Evolutionary conservation across 2,797 vertebrate species (phyloP).

Genomic region (Erethizon dorsatum): DNA sequence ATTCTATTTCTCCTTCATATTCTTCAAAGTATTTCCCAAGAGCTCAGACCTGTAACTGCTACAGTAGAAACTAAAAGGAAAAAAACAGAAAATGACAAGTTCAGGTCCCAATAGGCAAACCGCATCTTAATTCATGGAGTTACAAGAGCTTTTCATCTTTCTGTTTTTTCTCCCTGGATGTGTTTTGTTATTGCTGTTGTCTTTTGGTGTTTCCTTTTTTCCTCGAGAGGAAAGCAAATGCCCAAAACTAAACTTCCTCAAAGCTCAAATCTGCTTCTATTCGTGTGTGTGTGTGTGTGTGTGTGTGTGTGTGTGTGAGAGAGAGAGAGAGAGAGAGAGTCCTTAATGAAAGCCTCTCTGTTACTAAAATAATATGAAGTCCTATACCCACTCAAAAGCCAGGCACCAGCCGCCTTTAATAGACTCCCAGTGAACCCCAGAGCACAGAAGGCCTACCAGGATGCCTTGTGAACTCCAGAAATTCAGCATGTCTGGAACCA

Average conservation of each 20-base stretch:
- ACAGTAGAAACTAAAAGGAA: conserved; percentile 46
- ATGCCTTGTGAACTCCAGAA: not conserved
- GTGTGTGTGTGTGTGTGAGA: not conserved
- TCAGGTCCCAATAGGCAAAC: conserved; percentile 6
- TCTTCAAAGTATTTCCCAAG: conserved; percentile 65
- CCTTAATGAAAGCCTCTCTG: not conserved
- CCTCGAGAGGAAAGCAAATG: not conserved
- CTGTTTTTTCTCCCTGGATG: not conserved
- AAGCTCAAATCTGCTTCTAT: conserved; percentile 24
- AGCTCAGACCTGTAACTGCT: conserved; percentile 48
- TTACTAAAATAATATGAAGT: not conserved
- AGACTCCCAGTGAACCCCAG: not conserved
- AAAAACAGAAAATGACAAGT: conserved; percentile 65
- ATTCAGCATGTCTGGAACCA: not conserved
- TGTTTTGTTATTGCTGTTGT: not conserved
- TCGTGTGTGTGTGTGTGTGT: not conserved
- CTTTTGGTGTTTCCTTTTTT: not conserved
- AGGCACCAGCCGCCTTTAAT: not conserved
- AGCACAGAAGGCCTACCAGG: not conserved
- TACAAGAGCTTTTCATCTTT: conserved; percentile 10
- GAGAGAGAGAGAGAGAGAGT: not conserved
- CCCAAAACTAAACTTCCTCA: conserved; percentile 21
- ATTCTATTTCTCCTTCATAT: conserved; percentile 67
- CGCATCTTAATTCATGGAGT: conserved; percentile 9
- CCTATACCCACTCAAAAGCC: not conserved